Evolutionary conservation across 1,140 invertebrate species (phyloP), one percentile per base, ranked within the genome.

Genomic region (Ericerus pela): DNA sequence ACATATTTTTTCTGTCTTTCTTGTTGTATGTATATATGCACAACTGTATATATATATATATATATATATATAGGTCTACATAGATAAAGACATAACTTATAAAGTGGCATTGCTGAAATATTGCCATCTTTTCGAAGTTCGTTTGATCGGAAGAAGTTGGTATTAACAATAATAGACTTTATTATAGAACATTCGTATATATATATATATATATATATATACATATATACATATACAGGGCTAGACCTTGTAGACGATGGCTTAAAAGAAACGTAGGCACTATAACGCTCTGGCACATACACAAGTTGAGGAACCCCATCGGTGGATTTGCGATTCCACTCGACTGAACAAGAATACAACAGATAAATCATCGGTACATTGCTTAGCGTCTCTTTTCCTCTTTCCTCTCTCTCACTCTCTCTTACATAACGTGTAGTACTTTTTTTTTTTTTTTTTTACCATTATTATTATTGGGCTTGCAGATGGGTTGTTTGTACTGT

Each of bases 401-500:
- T 12, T 10, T 41, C 37, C 14, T 41, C 37, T 33, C 30, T 41
- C n/a, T n/a, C n/a, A n/a, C n/a, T n/a, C n/a, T n/a, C n/a, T n/a
- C n/a, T n/a, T n/a, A n/a, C n/a, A n/a, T n/a, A n/a, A n/a, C n/a
- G n/a, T n/a, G n/a, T n/a, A n/a, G n/a, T n/a, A n/a, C n/a, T n/a
- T n/a, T n/a, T n/a, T n/a, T n/a, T n/a, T n/a, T n/a, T n/a, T n/a
- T n/a, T n/a, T n/a, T n/a, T n/a, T n/a, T n/a, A n/a, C n/a, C n/a
- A 41, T 41, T 41, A 41, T 18, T 41, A 41, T 12, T 41, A 16
- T 41, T 41, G 14, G 37, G 37, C 30, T 18, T 41, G 37, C 37
- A 41, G 37, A 41, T 41, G 37, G 37, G 37, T 41, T 41, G 37
- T 41, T 41, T 41, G 37, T 41, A 41, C 37, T 41, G 37, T 41